Conservation (phyloP, 1,140 invertebrate species). For the Aphis craccivora region DNA sequence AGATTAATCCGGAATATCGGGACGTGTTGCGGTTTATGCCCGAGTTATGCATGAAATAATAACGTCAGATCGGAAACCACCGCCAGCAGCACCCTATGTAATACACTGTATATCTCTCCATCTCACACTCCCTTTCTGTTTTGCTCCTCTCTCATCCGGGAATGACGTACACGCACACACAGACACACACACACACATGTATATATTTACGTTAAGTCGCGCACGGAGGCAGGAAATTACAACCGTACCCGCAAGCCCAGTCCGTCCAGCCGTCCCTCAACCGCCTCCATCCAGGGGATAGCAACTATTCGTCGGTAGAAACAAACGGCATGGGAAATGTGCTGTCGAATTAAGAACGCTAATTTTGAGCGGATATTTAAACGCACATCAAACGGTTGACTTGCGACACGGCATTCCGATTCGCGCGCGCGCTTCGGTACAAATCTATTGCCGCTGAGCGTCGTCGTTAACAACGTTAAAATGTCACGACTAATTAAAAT, state of each 20-base stretch:
- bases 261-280: neutral
- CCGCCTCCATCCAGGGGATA: neutral
- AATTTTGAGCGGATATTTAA: constrained; percentile 37
- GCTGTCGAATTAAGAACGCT: neutral
- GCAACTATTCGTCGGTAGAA: neutral
- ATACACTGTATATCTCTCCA: no score
- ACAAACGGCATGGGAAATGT: constrained; percentile 17
- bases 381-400: constrained; percentile 7
- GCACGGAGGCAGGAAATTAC: neutral
- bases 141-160: neutral
- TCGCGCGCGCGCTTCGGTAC: neutral
- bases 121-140: neutral
- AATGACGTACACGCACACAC: neutral
- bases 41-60: constrained; percentile 51
- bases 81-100: neutral
- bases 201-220: neutral
- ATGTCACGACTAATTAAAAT: neutral
- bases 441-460: neutral
- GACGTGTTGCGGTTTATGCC: constrained; percentile 30
- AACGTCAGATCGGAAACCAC: constrained; percentile 43
- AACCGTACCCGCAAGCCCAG: neutral
- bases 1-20: constrained; percentile 34
- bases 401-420: neutral
- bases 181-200: neutral
- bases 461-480: neutral